A percentile compares a stretch with the other conserved stretches of the same genome.
Evolutionary conservation across 2,113 vertebrate genomes (phyloP).

Genomic region (Meleagris gallopavo): DNA sequence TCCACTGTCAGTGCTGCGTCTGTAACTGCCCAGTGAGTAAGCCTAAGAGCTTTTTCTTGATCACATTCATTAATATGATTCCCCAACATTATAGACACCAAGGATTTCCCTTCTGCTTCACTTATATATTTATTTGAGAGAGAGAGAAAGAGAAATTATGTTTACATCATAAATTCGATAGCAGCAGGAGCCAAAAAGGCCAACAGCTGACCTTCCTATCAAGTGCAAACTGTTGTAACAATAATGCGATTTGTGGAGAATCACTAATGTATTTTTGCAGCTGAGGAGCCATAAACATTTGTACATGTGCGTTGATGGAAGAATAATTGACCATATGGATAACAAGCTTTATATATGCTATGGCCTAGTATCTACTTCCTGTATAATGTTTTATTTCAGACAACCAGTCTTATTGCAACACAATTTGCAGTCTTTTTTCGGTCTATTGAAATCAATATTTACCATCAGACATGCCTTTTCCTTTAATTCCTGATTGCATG

Average conservation of each 20-base stretch:
- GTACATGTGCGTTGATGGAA: neutral
- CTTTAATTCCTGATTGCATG: slow-evolving; percentile 46
- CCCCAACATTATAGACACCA: neutral
- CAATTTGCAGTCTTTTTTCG: neutral
- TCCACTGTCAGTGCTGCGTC: neutral
- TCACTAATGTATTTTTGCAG: neutral
- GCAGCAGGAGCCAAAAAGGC: neutral
- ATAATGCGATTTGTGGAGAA: neutral
- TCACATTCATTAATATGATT: neutral
- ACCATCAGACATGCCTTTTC: neutral
- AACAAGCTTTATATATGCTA: slow-evolving; percentile 18
- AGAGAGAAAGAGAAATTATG: neutral
- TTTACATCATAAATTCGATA: neutral
- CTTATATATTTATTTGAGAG: neutral
- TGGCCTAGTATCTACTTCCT: neutral
- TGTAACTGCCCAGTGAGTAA: neutral
- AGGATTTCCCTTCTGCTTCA: neutral
- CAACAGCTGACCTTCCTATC: neutral
- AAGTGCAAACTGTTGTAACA: neutral
- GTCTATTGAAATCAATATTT: slow-evolving; percentile 27
- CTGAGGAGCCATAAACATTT: neutral
- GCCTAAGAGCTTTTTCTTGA: neutral
- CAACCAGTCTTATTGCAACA: neutral
- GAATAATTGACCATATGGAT: neutral
- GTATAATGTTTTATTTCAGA: slow-evolving; percentile 1